These are phyloP conservation scores for Malurus melanocephalus DNA, from an alignment of 2,113 vertebrate species.

Conservation along the genomic window DNA sequence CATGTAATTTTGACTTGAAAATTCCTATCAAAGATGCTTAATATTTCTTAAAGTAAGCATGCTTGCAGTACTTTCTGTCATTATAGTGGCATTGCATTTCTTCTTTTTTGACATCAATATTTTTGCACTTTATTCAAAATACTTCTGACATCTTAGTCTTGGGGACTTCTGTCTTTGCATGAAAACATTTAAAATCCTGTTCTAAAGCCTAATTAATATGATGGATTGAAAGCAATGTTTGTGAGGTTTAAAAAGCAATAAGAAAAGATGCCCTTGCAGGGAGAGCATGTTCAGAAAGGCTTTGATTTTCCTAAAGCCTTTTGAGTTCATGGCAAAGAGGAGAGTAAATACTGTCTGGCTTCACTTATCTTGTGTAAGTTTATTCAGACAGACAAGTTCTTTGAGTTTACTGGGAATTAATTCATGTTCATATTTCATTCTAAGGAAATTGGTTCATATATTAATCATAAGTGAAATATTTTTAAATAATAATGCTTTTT, in stretches of 20 bases:
- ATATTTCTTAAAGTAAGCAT: background rate
- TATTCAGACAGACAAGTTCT: background rate
- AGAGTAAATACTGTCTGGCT: background rate
- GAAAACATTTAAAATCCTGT: background rate
- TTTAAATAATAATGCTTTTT: background rate
- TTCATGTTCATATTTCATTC: background rate
- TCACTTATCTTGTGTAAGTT: background rate
- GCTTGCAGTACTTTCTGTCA: background rate
- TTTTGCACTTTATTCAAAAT: background rate
- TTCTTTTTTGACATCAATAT: background rate
- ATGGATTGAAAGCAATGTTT: background rate
- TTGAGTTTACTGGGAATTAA: background rate
- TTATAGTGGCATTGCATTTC: background rate
- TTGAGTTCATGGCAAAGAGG: background rate
- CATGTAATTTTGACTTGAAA: background rate
- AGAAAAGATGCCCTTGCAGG: background rate
- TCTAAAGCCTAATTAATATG: background rate
- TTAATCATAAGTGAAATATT: background rate
- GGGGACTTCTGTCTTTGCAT: background rate
- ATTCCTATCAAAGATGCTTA: background rate
- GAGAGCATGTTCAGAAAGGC: background rate
- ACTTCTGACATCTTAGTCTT: background rate
- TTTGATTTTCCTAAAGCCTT: background rate
- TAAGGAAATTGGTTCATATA: background rate
- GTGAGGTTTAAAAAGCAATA: background rate